Evolutionary conservation across 2,888 invertebrate genomes (phyloP).

Genomic region (Meliscaeva auricollis): DNA sequence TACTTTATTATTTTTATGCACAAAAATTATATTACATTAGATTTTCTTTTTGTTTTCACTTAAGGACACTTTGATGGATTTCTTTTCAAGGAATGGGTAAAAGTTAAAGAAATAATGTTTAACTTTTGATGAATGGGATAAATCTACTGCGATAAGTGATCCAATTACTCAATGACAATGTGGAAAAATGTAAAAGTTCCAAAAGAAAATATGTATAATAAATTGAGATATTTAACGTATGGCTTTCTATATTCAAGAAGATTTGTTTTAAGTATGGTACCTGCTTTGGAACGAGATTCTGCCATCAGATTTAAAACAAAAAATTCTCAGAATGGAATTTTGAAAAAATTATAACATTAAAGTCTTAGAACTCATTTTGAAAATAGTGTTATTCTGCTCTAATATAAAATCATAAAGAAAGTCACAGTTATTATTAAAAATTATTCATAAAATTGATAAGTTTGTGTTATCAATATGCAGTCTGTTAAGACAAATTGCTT

Average conservation of each 20-base stretch:
- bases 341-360: too few relatives aligned
- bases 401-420: too few relatives aligned
- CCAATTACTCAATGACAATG: constrained; percentile 20
- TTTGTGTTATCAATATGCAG: neutral
- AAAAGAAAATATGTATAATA: neutral
- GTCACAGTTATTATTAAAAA: neutral
- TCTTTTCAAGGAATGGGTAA: neutral
- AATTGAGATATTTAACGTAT: neutral
- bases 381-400: too few relatives aligned
- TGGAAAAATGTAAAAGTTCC: neutral
- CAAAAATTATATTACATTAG: neutral
- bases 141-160: constrained; percentile 11
- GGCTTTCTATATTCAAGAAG: neutral
- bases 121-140: constrained; percentile 26
- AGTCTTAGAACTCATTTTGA: too few relatives aligned
- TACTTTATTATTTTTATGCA: neutral
- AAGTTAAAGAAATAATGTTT: constrained; percentile 12
- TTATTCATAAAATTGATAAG: neutral
- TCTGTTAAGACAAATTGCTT: neutral
- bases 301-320: too few relatives aligned
- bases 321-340: too few relatives aligned
- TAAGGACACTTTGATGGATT: constrained; percentile 29
- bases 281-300: too few relatives aligned
- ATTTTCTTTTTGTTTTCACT: neutral
- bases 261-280: too few relatives aligned